These are phyloP conservation scores for Maccullochella peelii DNA, from an alignment of 2,113 vertebrate genomes.

Conservation along the genomic window DNA sequence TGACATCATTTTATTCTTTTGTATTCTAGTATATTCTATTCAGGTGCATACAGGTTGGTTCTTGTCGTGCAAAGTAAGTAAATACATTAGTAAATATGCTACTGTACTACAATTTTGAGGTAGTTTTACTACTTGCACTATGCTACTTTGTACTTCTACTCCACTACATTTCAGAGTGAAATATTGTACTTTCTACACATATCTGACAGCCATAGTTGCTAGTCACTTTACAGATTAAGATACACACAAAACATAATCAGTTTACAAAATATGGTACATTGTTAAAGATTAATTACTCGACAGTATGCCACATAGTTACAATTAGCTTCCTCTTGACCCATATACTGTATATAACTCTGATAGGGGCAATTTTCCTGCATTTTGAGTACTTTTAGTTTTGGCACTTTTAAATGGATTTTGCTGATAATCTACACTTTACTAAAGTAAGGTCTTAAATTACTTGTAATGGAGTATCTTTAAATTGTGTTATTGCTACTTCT, in stretches of 20 bases:
- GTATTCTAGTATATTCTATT: background rate
- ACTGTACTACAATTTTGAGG: background rate
- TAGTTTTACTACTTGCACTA: background rate
- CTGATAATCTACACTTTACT: background rate
- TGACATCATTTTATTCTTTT: conserved; percentile 14
- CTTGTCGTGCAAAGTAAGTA: background rate
- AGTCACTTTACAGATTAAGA: too few relatives aligned
- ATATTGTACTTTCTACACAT: background rate
- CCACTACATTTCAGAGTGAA: too few relatives aligned
- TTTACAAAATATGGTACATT: background rate
- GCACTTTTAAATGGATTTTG: background rate
- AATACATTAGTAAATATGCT: background rate
- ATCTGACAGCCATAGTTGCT: background rate
- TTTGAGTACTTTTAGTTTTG: background rate
- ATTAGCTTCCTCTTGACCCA: too few relatives aligned
- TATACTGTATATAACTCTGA: background rate
- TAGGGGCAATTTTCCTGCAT: background rate
- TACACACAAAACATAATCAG: background rate
- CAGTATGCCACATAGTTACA: background rate
- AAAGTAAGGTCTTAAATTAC: background rate
- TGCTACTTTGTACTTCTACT: background rate
- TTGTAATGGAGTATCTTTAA: background rate
- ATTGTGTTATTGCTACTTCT: background rate
- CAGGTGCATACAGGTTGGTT: background rate
- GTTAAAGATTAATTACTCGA: background rate